A percentile compares a stretch with the other conserved stretches of the same genome.
Conservation (phyloP, 2,113 vertebrate species). For the Gulo gulo region DNA sequence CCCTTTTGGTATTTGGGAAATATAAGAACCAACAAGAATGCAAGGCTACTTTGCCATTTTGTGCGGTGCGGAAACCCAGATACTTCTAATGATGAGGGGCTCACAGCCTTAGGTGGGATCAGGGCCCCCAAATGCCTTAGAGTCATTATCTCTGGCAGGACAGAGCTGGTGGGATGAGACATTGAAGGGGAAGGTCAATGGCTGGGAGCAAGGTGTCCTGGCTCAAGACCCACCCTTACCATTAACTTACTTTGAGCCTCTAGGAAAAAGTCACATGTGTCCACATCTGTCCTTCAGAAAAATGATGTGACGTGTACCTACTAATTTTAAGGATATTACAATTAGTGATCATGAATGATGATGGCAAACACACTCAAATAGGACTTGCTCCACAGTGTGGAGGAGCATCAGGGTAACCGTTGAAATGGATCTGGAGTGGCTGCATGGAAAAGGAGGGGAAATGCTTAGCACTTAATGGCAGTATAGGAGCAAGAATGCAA, state of each 20-base stretch:
- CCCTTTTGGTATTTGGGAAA: slow-evolving; percentile 44
- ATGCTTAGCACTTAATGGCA: background rate
- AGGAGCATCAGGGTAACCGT: rapidly evolving
- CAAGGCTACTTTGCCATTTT: background rate
- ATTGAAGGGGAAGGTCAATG: background rate
- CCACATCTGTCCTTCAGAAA: background rate
- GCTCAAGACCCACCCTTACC: background rate
- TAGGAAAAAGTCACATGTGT: background rate
- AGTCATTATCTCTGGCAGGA: background rate
- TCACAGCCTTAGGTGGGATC: background rate
- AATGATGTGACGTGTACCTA: background rate
- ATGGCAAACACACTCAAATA: background rate
- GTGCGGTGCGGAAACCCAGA: background rate
- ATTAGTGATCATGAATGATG: background rate
- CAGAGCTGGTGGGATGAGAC: background rate
- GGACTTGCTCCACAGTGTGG: no score
- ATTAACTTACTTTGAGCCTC: background rate
- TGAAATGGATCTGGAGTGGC: background rate
- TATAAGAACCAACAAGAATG: background rate
- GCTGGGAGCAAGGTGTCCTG: background rate
- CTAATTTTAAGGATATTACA: background rate
- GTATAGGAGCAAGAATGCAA: background rate
- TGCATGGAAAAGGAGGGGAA: no score
- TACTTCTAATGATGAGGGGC: background rate
- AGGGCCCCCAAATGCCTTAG: background rate